Evolutionary conservation across 1,140 invertebrate genomes (phyloP), one percentile per base, ranked within the genome.

Genomic region (Habropoda laboriosa): DNA sequence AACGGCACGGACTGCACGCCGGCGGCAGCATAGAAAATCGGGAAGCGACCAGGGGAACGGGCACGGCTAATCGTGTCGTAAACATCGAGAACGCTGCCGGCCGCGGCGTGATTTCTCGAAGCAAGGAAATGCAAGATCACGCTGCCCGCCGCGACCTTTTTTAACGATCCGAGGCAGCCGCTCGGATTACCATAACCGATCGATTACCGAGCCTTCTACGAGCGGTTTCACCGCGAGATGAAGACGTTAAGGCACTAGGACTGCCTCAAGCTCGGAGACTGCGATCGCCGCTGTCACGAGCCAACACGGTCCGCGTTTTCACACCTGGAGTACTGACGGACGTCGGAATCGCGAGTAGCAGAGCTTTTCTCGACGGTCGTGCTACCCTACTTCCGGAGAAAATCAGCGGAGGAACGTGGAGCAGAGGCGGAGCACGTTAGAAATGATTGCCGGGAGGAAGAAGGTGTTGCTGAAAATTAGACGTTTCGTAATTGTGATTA

Each of bases 131-230:
- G 61, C 24, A 64, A 12, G 38, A 27, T 61, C 38, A 4, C 60
- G 61, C 38, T 42, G 60, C 6, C 16, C 61, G 61, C 35, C 61
- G 16, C 38, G 35, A 42, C 24, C 35, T 64, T 64, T 64, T 63
- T 63, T 42, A 64, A 27, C 38, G n/a, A 64, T 64, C 35, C 35
- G 21, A n/a, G 21, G 13, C n/a, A 42, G 24, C 38, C 61, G 61
- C 38, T 64, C 61, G 61, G 38, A 63, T 63, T 63, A 63, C 61
- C 61, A 63, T 63, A 63, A 63, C 61, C 24, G 61, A 63, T 63
- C 61, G 61, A 63, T 63, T 63, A 63, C 61, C 35, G n/a, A 13
- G n/a, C 35, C 35, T 27, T 42, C 61, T 18, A 42, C 61, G 38
- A 64, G 60, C n/a, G 60, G 60, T 63, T 63, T 63, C 60, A 42